phyloP scores from a whole-genome alignment of 1,140 invertebrate genomes.

The Eurosta solidaginis region DNA sequence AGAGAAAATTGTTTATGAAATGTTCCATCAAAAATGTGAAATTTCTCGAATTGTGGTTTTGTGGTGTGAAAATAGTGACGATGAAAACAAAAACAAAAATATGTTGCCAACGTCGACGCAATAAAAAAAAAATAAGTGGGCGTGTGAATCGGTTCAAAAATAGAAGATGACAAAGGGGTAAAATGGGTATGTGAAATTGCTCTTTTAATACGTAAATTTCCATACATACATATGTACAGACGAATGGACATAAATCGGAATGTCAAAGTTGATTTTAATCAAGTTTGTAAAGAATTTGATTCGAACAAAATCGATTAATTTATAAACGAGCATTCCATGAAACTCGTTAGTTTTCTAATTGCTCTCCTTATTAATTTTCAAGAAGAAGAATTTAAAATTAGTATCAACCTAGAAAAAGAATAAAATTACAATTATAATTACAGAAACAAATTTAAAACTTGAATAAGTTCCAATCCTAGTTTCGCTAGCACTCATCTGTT shows the following conservation, averaged over 20 bases:
- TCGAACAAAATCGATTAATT: background rate
- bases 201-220: too few species aligned
- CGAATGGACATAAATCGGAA: background rate
- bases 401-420: too few species aligned
- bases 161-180: too few species aligned
- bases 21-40: background rate
- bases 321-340: background rate
- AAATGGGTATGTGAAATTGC: too few species aligned
- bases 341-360: too few species aligned
- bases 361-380: too few species aligned
- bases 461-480: too few species aligned
- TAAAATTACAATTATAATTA: too few species aligned
- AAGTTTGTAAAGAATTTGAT: background rate
- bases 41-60: background rate
- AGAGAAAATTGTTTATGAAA: background rate
- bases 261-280: background rate
- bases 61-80: constrained; percentile 6
- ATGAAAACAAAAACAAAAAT: background rate
- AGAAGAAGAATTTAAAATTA: too few species aligned
- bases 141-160: too few species aligned
- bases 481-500: too few species aligned
- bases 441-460: too few species aligned
- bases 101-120: background rate
- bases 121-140: background rate
- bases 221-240: background rate